Base-by-base conservation (phyloP, 2,888 invertebrate genomes). In the Neocrepidodera transversa region DNA sequence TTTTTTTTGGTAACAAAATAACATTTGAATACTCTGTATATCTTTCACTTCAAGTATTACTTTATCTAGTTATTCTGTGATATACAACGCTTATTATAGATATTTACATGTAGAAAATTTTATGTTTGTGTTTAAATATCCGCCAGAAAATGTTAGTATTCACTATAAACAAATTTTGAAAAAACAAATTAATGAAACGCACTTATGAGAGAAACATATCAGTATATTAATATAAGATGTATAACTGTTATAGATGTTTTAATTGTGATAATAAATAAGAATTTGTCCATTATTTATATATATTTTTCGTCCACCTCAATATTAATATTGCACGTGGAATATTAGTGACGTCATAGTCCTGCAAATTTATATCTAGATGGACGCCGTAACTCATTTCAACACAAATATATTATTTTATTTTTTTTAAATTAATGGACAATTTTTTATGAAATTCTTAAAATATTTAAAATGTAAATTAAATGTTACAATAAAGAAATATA, bases 31-130 rank as follows among this genome's bases (percentile, higher is more conserved):
- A 32, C 11, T 10, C 11, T 32, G 32, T 51, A 26, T 51, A 58
- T 32, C 23, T 49, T 30, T 30, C 62, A 30, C 35, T 40, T 20
- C 36, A 45, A 59, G 58, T 61, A 62, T 64, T 62, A 52, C 16
- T 47, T 54, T 63, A 63, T 61, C 51, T 67, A 69, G 64, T 65
- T 65, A 55, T 75, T 71, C 65, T 68, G 70, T 70, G 72, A 71
- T 71, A 67, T 40, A 45, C 51, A 62, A 61, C 59, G 64, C 64
- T 64, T 64, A n/a, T n/a, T n/a, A n/a, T n/a, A 64, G 52, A 47
- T 40, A 26, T 36, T 28, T 30, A 52, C 32, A 16, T 55, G 17
- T 17, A 40, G 18, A 40, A n/a, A 18, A 13, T 43, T 13, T 13
- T 48, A 16, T 16, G 51, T 28, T 50, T 16, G 13, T 51, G 32